These are phyloP conservation scores for Ranitomeya imitator DNA, from an alignment of 2,113 vertebrate genomes.

Conservation along the genomic window DNA sequence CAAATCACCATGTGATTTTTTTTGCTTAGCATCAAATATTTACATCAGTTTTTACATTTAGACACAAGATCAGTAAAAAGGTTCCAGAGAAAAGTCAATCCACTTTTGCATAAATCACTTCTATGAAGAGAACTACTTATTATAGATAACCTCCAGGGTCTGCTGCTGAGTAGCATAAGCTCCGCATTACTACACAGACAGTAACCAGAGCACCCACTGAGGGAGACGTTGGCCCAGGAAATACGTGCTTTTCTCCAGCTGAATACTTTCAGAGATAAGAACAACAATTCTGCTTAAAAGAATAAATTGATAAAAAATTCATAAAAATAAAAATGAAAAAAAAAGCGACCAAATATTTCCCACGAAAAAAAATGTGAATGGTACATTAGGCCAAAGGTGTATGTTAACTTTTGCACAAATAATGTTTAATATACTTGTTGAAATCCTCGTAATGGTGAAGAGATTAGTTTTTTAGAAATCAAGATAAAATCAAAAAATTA, in stretches of 20 bases:
- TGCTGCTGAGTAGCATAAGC: background rate
- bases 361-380: background rate
- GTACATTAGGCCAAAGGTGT: background rate
- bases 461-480: too few species aligned
- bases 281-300: background rate
- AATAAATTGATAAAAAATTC: background rate
- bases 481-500: too few species aligned
- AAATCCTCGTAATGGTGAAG: too few species aligned
- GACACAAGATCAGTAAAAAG: background rate
- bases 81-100: background rate
- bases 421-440: too few species aligned
- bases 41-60: background rate
- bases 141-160: constrained; percentile 33
- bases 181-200: constrained; percentile 56
- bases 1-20: background rate
- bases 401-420: background rate
- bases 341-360: background rate
- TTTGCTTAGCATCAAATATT: background rate
- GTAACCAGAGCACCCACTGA: constrained; percentile 64
- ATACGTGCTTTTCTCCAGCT: background rate
- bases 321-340: background rate
- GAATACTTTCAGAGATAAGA: background rate
- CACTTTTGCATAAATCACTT: background rate
- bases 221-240: background rate
- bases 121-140: constrained; percentile 13